Evolutionary conservation across 2,797 vertebrate genomes (phyloP).

Genomic region (Protosalanx chinensis): DNA sequence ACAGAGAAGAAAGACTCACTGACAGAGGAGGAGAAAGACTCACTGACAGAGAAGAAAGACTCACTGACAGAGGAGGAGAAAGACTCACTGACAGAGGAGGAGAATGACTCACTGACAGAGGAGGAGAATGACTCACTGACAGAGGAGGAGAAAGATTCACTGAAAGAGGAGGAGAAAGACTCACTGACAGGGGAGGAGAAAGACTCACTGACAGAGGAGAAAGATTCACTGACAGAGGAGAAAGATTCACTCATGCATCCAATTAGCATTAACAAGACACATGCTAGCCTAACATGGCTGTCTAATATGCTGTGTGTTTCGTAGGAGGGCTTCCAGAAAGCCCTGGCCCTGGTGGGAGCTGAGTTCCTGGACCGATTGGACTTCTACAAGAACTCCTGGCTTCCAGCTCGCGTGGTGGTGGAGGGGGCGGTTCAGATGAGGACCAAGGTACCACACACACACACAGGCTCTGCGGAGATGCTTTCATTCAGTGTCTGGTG

Average conservation of each 20-base stretch:
- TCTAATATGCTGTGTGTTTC: background rate
- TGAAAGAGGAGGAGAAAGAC: too few species aligned
- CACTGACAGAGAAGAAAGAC: too few species aligned
- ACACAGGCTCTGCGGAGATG: background rate
- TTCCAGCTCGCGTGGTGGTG: constrained; percentile 84
- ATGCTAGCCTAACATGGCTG: background rate
- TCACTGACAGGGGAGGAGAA: too few species aligned
- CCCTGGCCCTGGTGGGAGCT: constrained; percentile 79
- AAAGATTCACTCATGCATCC: background rate
- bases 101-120: too few species aligned
- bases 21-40: too few species aligned
- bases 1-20: too few species aligned
- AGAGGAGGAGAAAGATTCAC: too few species aligned
- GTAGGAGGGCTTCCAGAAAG: constrained; percentile 83
- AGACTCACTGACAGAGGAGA: too few species aligned
- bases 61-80: too few species aligned
- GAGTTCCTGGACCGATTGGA: constrained; percentile 88
- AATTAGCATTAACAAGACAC: background rate
- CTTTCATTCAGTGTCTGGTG: background rate
- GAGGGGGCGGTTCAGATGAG: constrained; percentile 76
- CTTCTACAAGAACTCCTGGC: constrained; percentile 82
- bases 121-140: too few species aligned
- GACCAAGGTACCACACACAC: constrained; percentile 70
- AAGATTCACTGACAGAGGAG: too few species aligned
- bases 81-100: too few species aligned